Evolutionary conservation across 2,888 invertebrate genomes (phyloP), one percentile per base, ranked within the genome.

Genomic region (Catocala sponsa): DNA sequence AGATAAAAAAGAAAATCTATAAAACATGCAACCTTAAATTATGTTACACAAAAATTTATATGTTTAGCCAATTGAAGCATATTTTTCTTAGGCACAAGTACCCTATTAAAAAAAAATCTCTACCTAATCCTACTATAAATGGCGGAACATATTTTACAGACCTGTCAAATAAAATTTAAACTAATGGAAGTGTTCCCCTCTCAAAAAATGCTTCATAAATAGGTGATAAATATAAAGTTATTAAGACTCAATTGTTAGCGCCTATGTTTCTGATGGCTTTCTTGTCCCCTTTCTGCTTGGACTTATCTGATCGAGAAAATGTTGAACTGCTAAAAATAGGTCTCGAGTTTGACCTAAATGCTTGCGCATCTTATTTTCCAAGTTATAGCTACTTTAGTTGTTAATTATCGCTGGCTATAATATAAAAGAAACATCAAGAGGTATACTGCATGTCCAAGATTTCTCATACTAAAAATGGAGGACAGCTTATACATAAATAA

Each of bases 131-230:
- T 6, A 32, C 6, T 58, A 57, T 50, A 50, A 68, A 55, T 57
- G 55, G 43, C 59, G 51, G 49, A 42, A 50, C 47, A 65, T 57
- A 61, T 74, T 69, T 76, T 75, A 64, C 60, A 55, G 62, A 70
- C 63, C 77, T 84, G 83, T 82, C 83, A 77, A 66, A 76, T 57
- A 68, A 70, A 85, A 86, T 86, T 78, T 76, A 83, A 84, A 89
- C 79, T 85, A 88, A 89, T 87, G 86, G 82, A 73, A 52, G 72
- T 63, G 51, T 70, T 70, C 81, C 81, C 81, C 78, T 77, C 71
- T 68, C 68, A 73, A 70, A 25, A 75, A 76, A 74, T 68, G 32
- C 52, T 63, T 68, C 60, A 74, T 78, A 81, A 81, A 79, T 76
- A 76, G 59, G 74, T 76, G 75, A 81, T 82, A 86, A 86, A 83